A percentile compares a stretch with the other conserved stretches of the same genome.
Conservation (phyloP, 2,113 vertebrate genomes). For the Chaetura pelagica region DNA sequence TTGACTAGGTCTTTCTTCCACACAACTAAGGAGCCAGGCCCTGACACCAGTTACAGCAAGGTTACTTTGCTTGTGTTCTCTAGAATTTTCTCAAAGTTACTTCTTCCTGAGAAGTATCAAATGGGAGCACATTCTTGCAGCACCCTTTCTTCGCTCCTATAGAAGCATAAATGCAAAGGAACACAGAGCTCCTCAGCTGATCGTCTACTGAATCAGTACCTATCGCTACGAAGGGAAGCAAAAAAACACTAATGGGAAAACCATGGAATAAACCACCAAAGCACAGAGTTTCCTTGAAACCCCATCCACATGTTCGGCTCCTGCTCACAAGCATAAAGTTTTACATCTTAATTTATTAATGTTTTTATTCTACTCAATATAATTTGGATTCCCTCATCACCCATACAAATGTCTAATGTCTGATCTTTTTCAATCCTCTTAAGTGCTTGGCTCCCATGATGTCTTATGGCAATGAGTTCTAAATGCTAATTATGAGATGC, state of each 20-base stretch:
- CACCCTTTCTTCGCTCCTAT: background rate
- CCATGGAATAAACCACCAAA: background rate
- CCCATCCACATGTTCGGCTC: background rate
- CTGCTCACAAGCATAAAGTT: background rate
- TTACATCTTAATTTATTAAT: background rate
- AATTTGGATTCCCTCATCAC: slow-evolving; percentile 6
- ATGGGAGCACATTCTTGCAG: background rate
- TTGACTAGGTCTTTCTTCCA: background rate
- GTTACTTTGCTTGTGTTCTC: background rate
- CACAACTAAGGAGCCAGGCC: background rate
- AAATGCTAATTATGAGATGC: background rate
- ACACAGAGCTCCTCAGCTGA: background rate
- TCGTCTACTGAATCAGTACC: background rate
- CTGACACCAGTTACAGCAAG: background rate
- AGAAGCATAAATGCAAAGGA: background rate
- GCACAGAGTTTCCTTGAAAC: background rate
- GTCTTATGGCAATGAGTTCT: background rate
- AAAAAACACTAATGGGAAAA: background rate
- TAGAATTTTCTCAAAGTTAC: background rate
- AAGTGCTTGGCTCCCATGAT: background rate
- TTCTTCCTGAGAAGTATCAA: background rate
- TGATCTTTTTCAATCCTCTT: slow-evolving; percentile 6
- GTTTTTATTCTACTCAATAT: background rate
- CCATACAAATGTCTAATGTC: background rate
- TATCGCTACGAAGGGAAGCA: background rate